Conservation (phyloP, 2,888 invertebrate species). For the Limnephilus lunatus region DNA sequence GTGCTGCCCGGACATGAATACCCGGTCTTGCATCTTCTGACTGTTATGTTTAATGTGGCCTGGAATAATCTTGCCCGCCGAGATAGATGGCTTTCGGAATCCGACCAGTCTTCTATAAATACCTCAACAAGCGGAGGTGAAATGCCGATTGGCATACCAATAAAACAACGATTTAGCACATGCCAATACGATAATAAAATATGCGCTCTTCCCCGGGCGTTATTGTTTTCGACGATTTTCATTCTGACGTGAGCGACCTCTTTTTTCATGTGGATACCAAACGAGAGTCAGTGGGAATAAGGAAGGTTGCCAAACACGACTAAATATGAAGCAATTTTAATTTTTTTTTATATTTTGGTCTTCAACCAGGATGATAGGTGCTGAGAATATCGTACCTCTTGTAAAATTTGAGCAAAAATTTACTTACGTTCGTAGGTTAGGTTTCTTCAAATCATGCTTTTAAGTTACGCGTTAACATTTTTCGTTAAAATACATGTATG, state of each 20-base stretch:
- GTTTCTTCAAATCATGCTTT: background rate
- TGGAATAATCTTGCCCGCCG: conserved; percentile 42
- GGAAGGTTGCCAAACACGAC: too few species aligned
- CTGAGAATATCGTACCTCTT: too few species aligned
- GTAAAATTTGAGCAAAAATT: too few species aligned
- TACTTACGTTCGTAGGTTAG: too few species aligned
- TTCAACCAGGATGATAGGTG: too few species aligned
- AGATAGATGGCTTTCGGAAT: conserved; percentile 47
- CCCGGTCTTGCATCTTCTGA: conserved; percentile 9
- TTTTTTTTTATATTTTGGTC: too few species aligned
- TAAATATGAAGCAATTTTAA: too few species aligned
- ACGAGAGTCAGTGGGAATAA: background rate
- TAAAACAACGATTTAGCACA: conserved; percentile 57
- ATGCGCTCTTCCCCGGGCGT: conserved; percentile 2
- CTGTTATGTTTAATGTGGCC: conserved; percentile 31
- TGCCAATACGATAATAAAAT: conserved; percentile 55
- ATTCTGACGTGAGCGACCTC: background rate
- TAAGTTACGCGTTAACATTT: too few species aligned
- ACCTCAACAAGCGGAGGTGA: conserved; percentile 60
- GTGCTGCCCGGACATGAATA: background rate
- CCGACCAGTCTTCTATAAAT: conserved; percentile 56
- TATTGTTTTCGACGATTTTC: conserved; percentile 25
- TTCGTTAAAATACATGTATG: too few species aligned
- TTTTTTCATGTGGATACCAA: background rate
- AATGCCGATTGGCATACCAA: conserved; percentile 59